Conservation (phyloP, 2,797 vertebrate genomes). For the Bradypodion pumilum region DNA sequence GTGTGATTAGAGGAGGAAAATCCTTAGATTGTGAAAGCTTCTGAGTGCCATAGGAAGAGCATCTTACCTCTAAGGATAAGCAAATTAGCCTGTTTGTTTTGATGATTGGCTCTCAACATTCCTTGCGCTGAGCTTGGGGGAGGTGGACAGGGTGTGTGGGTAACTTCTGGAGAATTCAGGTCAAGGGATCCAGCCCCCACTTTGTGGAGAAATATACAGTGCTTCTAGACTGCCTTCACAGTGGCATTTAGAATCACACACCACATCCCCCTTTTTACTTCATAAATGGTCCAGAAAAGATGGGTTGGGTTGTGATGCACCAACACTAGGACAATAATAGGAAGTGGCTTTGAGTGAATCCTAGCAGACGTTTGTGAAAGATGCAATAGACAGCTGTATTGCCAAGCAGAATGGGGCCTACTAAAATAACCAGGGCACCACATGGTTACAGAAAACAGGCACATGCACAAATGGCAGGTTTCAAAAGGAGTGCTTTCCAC, state of each 20-base stretch:
- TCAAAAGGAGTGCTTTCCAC: constrained; percentile 37
- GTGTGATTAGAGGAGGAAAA: not conserved
- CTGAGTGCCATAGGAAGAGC: too few species aligned
- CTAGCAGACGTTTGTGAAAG: constrained; percentile 27
- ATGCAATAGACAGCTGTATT: constrained; percentile 18
- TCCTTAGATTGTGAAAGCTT: too few species aligned
- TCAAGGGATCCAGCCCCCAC: too few species aligned
- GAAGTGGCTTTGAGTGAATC: constrained; percentile 27
- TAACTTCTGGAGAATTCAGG: too few species aligned
- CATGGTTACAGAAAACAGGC: constrained; percentile 47
- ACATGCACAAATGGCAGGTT: constrained; percentile 30
- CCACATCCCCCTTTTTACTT: not conserved
- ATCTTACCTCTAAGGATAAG: too few species aligned
- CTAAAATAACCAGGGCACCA: constrained; percentile 40
- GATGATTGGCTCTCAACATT: too few species aligned
- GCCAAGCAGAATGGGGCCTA: constrained; percentile 28
- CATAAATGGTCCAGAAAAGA: not conserved
- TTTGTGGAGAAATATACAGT: not conserved
- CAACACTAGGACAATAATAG: not conserved
- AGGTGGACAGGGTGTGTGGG: too few species aligned
- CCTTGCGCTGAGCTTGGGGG: too few species aligned
- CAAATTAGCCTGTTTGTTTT: too few species aligned
- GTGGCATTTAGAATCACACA: not conserved
- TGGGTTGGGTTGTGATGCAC: not conserved
- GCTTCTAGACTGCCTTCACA: too few species aligned